Evolutionary conservation across 2,797 vertebrate genomes (phyloP), one percentile per base, ranked within the genome.

Genomic region (Xiphorhynchus erythropygius): DNA sequence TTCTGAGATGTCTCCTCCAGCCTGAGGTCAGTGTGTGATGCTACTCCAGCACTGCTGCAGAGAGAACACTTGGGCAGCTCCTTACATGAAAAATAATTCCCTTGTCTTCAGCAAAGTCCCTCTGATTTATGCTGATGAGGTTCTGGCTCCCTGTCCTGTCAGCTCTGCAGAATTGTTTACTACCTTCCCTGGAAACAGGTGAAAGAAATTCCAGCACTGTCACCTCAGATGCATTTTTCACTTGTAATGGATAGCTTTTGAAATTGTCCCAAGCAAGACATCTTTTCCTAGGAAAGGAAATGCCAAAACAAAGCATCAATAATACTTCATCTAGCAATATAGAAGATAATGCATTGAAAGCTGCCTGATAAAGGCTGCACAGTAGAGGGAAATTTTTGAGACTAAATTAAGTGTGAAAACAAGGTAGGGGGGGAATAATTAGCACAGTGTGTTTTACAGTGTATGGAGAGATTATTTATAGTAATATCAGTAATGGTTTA

Each of bases 221-320:
- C 63, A 71, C 53, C 49, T 73, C 9, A 4, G 44, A 47, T 78
- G 33, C 2, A 1, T 44, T 91, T 92, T 87, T 84, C 74, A 78
- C 50, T 87, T 73, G 18, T 71, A 63, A 88, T 53, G 50, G 41
- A 89, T 82, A 41, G 73, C 68, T 96, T 88, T 59, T 93, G 89
- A 91, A 91, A 92, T 64, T 80, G 63, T 32, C 79, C 60, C 52
- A 84, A 91, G 79, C 73, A 88, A 87, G 64, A 69, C 47, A 86
- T 65, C 32, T 82, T 93, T 82, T 85, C 56, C 35, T 77, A 46
- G 35, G 56, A 94, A 84, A 84, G 27, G 30, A 87, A 82, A 57
- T 88, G 89, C 64, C 83, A 85, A 92, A 94, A 84, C 44, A 86
- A 90, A 92, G 17, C 70, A 91, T 68, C 81, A 67, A 50, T 73